These are phyloP conservation scores for Drosophila affinis DNA, from an alignment of 2,888 invertebrate genomes.

Conservation along the genomic window DNA sequence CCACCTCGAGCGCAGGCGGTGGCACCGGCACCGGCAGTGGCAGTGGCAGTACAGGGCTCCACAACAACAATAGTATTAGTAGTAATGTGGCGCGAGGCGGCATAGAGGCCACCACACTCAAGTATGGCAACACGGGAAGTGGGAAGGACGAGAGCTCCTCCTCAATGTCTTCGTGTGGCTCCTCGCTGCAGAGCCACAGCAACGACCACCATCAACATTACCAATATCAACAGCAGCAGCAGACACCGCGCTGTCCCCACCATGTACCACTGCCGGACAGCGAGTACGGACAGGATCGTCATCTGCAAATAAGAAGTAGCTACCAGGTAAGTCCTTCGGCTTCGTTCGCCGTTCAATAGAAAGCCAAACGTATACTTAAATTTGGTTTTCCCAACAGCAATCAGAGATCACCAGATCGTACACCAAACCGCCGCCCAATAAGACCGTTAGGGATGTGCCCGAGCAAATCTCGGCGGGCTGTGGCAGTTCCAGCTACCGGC, in stretches of 20 bases:
- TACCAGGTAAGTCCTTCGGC: slow-evolving; percentile 85
- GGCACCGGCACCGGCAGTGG: slow-evolving; percentile 40
- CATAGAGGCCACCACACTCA: slow-evolving; percentile 74
- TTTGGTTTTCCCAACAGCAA: slow-evolving; percentile 84
- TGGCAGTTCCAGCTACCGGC: slow-evolving; percentile 50
- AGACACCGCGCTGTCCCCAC: slow-evolving; percentile 85
- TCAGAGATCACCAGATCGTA: slow-evolving; percentile 88
- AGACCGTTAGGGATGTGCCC: slow-evolving; percentile 88
- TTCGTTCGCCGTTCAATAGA: too few relatives aligned
- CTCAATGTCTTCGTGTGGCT: slow-evolving; percentile 64
- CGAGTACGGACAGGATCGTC: slow-evolving; percentile 87
- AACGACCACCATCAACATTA: slow-evolving; percentile 82
- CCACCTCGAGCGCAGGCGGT: slow-evolving; percentile 50
- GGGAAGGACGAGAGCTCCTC: slow-evolving; percentile 58
- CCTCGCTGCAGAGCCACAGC: slow-evolving; percentile 78
- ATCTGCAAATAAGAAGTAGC: slow-evolving; percentile 87
- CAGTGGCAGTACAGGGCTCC: slow-evolving; percentile 35
- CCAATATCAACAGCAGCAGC: slow-evolving; percentile 81
- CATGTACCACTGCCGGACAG: slow-evolving; percentile 88
- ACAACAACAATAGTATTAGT: slow-evolving; percentile 68
- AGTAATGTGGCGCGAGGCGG: slow-evolving; percentile 75
- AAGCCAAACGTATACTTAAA: accelerated
- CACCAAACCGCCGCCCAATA: slow-evolving; percentile 88
- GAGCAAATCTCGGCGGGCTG: slow-evolving; percentile 81
- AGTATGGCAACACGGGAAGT: slow-evolving; percentile 75